Conservation (phyloP, 1,140 invertebrate species). For the Eubasilissa regina region DNA sequence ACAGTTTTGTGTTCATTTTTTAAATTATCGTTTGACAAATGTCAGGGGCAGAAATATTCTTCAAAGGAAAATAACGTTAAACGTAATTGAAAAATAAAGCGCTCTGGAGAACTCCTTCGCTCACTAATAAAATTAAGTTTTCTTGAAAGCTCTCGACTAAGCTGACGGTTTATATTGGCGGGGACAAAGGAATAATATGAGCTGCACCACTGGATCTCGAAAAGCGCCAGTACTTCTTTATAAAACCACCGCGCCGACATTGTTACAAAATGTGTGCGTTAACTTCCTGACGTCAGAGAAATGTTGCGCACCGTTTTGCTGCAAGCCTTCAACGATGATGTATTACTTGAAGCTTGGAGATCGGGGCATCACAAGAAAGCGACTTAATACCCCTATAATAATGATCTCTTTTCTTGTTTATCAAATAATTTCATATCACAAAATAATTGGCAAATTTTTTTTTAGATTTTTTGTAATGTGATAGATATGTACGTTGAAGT, state of each 20-base stretch:
- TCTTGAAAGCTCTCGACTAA: slow-evolving; percentile 4
- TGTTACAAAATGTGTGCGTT: no score
- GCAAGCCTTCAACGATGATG: no score
- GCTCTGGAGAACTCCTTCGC: slow-evolving; percentile 13
- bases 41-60: slow-evolving; percentile 23
- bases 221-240: no score
- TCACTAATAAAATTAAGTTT: slow-evolving; percentile 41
- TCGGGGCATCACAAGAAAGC: background rate
- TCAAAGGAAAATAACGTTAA: slow-evolving; percentile 26
- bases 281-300: no score
- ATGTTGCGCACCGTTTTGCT: no score
- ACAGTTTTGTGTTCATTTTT: slow-evolving; percentile 23
- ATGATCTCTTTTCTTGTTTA: slow-evolving; percentile 22
- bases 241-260: no score
- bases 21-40: slow-evolving; percentile 30
- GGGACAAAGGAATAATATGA: slow-evolving; percentile 36
- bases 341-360: background rate
- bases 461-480: no score
- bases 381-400: slow-evolving; percentile 25
- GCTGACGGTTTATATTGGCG: slow-evolving; percentile 19
- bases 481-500: no score
- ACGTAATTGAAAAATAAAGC: slow-evolving; percentile 41
- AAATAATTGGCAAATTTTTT: slow-evolving; percentile 26
- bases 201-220: slow-evolving; percentile 13
- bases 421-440: slow-evolving; percentile 27